These are phyloP conservation scores for Pterocles gutturalis DNA, from an alignment of 2,113 vertebrate species.

Conservation along the genomic window DNA sequence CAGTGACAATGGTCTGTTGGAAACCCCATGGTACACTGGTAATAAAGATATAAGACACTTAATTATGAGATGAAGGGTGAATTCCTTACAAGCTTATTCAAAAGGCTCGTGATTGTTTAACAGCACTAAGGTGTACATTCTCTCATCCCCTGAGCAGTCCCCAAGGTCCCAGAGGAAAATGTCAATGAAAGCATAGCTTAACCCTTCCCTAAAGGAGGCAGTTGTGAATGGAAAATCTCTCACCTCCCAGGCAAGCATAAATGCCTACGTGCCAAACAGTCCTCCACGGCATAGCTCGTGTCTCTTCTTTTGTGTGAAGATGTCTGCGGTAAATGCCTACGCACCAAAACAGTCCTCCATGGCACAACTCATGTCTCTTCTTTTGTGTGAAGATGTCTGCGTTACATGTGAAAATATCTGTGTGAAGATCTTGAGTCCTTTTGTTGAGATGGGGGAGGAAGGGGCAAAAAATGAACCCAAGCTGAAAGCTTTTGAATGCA, in stretches of 20 bases:
- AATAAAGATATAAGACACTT: neutral
- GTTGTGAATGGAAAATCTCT: neutral
- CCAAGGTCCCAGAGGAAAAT: neutral
- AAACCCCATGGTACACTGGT: accelerated
- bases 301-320: neutral
- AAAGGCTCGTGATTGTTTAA: neutral
- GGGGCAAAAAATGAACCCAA: neutral
- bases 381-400: neutral
- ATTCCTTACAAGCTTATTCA: neutral
- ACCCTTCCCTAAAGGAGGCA: neutral
- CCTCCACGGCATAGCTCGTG: neutral
- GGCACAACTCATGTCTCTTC: neutral
- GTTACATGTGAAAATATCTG: neutral
- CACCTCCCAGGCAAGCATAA: neutral
- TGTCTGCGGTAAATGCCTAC: neutral
- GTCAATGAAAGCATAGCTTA: neutral
- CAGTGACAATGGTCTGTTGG: neutral
- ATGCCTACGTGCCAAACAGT: neutral
- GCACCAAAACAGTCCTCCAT: neutral
- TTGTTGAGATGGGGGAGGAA: neutral
- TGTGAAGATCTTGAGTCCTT: neutral
- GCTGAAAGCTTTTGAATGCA: neutral
- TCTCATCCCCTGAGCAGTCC: neutral
- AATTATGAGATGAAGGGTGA: neutral
- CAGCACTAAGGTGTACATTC: neutral